Evolutionary conservation across 2,113 vertebrate genomes (phyloP).

Genomic region (Osmerus eperlanus): DNA sequence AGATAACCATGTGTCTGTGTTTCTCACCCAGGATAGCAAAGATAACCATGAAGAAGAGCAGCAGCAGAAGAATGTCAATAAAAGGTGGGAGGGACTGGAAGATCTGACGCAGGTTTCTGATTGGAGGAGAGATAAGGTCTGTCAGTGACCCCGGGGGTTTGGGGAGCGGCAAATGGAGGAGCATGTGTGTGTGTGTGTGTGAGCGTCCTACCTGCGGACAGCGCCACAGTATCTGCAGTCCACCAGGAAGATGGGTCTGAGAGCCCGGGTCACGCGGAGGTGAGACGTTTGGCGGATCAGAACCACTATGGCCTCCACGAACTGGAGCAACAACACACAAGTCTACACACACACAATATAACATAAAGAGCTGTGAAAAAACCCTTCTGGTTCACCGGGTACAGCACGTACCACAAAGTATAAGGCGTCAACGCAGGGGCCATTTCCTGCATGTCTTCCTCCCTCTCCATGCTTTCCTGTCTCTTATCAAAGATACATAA

Average conservation of each 20-base stretch:
- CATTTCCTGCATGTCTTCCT: too few species aligned
- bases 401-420: too few species aligned
- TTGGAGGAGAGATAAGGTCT: slow-evolving; percentile 29
- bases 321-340: slow-evolving; percentile 88
- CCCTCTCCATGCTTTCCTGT: too few species aligned
- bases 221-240: slow-evolving; percentile 96
- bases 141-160: not conserved
- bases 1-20: not conserved
- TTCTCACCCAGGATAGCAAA: slow-evolving; percentile 92
- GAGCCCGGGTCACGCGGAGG: slow-evolving; percentile 88
- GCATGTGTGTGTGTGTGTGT: not conserved
- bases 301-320: slow-evolving; percentile 94
- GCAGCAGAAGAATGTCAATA: slow-evolving; percentile 93
- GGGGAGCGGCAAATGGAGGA: not conserved
- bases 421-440: too few species aligned
- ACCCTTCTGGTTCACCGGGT: not conserved
- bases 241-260: slow-evolving; percentile 95
- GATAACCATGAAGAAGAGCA: slow-evolving; percentile 99
- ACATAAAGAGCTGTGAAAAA: not conserved
- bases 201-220: slow-evolving; percentile 80
- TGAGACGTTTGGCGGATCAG: slow-evolving; percentile 93
- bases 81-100: slow-evolving; percentile 98
- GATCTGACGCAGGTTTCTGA: slow-evolving; percentile 95
- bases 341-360: slow-evolving; percentile 66
- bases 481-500: too few species aligned